A percentile compares a stretch with the other conserved stretches of the same genome.
Evolutionary conservation across 1,140 invertebrate genomes (phyloP).

Genomic region (Mycetomoellerius zeteki): DNA sequence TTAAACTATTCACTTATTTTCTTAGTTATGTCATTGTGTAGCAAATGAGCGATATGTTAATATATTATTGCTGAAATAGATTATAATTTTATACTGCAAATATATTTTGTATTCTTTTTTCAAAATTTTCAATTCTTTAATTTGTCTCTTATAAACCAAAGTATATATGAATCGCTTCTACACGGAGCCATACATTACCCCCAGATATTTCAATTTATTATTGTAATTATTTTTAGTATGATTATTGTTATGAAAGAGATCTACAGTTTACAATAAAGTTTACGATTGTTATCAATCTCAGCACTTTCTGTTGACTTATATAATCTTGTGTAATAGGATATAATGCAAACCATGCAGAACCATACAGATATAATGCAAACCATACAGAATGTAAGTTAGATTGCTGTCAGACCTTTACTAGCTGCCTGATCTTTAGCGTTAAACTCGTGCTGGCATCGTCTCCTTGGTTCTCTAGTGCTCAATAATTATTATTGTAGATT

Average conservation of each 20-base stretch:
- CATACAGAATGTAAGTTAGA: conserved; percentile 1
- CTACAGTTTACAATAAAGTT: background rate
- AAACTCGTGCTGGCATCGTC: background rate
- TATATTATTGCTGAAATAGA: background rate
- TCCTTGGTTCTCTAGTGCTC: background rate
- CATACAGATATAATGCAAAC: background rate
- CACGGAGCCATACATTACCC: background rate
- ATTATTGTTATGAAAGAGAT: background rate
- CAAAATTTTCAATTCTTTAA: background rate
- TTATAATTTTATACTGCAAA: background rate
- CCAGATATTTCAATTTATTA: background rate
- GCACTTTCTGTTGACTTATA: background rate
- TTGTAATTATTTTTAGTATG: background rate
- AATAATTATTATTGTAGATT: conserved; percentile 46
- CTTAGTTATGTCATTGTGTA: too few species aligned
- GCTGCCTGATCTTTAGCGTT: conserved; percentile 3
- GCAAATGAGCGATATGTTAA: too few species aligned
- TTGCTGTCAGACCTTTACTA: conserved; percentile 20
- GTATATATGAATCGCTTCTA: background rate
- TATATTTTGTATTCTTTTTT: background rate
- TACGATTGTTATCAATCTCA: background rate
- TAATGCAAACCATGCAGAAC: background rate
- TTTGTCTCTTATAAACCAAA: background rate
- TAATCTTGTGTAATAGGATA: background rate
- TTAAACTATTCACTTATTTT: too few species aligned